A percentile compares a stretch with the other conserved stretches of the same genome.
Conservation (phyloP, 2,888 invertebrate genomes). For the Conus canariensis region DNA sequence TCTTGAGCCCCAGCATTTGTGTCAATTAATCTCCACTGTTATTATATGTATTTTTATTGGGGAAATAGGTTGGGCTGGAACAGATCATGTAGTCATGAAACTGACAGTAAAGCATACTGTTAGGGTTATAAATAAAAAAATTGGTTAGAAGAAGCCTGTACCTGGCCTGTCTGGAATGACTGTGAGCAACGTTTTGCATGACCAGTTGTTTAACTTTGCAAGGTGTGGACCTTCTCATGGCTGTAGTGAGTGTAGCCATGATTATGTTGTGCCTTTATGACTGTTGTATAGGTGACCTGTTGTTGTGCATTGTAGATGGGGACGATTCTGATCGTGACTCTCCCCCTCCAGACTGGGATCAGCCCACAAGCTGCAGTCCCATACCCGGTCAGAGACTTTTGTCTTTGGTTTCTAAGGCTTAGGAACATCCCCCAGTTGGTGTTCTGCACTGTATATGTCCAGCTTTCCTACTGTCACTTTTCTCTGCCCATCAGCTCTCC, state of each 20-base stretch:
- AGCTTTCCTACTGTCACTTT: neutral
- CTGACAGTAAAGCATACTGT: no score
- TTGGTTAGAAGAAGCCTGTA: slow-evolving; percentile 9
- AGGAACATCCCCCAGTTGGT: neutral
- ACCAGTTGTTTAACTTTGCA: neutral
- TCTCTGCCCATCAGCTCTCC: neutral
- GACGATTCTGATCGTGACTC: slow-evolving; percentile 64
- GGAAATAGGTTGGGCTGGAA: no score
- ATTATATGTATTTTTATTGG: no score
- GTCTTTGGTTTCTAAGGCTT: slow-evolving; percentile 13
- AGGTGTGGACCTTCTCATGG: neutral
- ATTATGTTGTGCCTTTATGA: slow-evolving; percentile 34
- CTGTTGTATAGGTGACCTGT: slow-evolving; percentile 49
- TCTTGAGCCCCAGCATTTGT: no score
- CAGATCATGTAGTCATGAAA: no score
- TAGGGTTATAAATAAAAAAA: no score
- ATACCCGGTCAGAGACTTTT: slow-evolving; percentile 56
- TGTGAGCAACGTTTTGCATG: neutral
- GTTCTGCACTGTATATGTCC: neutral
- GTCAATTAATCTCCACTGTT: no score
- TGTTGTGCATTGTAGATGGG: slow-evolving; percentile 45
- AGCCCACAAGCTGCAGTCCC: slow-evolving; percentile 54
- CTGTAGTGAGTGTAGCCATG: neutral
- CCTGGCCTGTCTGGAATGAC: slow-evolving; percentile 5
- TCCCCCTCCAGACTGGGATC: slow-evolving; percentile 69